These are phyloP conservation scores for Lucilia cuprina DNA, from an alignment of 1,140 invertebrate genomes.

Conservation along the genomic window DNA sequence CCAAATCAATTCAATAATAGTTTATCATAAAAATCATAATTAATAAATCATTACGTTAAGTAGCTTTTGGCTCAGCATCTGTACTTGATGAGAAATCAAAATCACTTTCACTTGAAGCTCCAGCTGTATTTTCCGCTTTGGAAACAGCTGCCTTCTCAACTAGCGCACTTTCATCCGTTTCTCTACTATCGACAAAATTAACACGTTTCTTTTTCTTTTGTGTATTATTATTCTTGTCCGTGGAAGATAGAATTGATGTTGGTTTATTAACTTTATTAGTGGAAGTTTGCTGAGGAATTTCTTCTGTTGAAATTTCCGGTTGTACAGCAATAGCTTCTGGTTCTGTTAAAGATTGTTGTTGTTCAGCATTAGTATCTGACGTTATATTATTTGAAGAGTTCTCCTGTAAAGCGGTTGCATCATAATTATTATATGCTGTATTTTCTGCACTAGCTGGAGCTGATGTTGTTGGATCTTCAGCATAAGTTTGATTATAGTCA, in stretches of 20 bases:
- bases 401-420: background rate
- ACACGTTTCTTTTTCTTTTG: constrained; percentile 61
- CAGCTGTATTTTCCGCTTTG: constrained; percentile 10
- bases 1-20: background rate
- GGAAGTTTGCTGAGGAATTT: background rate
- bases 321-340: background rate
- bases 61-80: background rate
- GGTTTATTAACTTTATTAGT: constrained; percentile 45
- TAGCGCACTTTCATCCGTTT: constrained; percentile 59
- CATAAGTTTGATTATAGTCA: constrained; percentile 13
- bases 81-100: constrained; percentile 55
- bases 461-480: background rate
- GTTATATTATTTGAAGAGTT: constrained; percentile 34
- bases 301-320: background rate
- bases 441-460: background rate
- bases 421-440: background rate
- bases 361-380: background rate
- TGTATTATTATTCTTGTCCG: constrained; percentile 55
- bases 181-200: constrained; percentile 62
- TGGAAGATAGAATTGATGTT: constrained; percentile 57
- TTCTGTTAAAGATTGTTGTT: background rate
- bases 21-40: background rate
- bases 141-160: constrained; percentile 19
- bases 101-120: constrained; percentile 51
- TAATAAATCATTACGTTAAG: background rate